Percentiles rank a stretch among this genome's conserved stretches.
These are phyloP conservation scores for Cyprinella venusta DNA, from an alignment of 2,797 vertebrate genomes.

Conservation along the genomic window DNA sequence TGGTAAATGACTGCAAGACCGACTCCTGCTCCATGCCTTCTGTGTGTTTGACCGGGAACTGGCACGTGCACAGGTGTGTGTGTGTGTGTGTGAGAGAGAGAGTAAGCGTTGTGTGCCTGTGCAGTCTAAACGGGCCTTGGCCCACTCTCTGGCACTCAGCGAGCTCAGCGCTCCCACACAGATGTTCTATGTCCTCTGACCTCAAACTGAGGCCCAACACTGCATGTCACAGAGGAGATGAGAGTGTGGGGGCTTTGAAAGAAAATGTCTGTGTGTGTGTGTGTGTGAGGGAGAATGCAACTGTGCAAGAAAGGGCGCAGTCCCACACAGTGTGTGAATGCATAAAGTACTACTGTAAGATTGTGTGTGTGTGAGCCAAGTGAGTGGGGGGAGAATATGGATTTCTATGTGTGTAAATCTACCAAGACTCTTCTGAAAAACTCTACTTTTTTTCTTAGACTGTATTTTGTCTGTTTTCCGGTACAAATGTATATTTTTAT, in stretches of 20 bases:
- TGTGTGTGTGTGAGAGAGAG: conserved; percentile 1
- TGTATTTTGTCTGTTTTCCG: background rate
- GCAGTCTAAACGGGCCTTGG: conserved; percentile 60
- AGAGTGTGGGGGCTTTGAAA: conserved; percentile 50
- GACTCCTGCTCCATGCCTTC: conserved; percentile 41
- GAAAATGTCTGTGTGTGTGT: conserved; percentile 31
- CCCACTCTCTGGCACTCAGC: conserved; percentile 52
- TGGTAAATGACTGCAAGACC: conserved; percentile 27
- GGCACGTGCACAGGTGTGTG: conserved; percentile 47
- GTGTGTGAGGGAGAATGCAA: conserved; percentile 47
- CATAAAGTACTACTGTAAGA: conserved; percentile 60
- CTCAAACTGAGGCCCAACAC: conserved; percentile 58
- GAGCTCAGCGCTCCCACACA: conserved; percentile 64
- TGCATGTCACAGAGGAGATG: conserved; percentile 51
- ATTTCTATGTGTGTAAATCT: conserved; percentile 49
- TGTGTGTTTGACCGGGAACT: conserved; percentile 38
- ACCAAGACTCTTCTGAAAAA: conserved; percentile 26
- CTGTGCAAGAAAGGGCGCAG: conserved; percentile 46
- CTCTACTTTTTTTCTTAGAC: background rate
- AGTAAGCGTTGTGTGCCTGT: conserved; percentile 50
- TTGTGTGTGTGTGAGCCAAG: conserved; percentile 51
- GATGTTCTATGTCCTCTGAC: conserved; percentile 70
- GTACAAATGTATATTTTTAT: background rate
- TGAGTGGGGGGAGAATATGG: conserved; percentile 53
- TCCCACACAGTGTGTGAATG: conserved; percentile 48